Conservation (phyloP, 2,888 invertebrate genomes). For the Danaus chrysippus region DNA sequence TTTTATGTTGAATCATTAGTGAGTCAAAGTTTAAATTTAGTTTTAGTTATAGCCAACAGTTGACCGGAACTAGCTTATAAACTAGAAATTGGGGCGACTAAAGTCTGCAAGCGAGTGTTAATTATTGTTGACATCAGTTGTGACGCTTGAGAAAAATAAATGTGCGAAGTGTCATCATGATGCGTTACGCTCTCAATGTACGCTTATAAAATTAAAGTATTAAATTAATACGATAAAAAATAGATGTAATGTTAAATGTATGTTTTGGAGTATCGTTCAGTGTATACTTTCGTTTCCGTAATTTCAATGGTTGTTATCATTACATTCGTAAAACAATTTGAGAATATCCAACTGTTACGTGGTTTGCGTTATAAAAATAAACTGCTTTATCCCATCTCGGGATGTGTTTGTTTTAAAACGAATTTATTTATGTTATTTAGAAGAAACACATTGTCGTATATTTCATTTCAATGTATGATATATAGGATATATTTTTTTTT, state of each 20-base stretch:
- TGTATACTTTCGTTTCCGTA: slow-evolving; percentile 40
- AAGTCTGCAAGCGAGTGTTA: slow-evolving; percentile 54
- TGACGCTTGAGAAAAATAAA: slow-evolving; percentile 52
- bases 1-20: background rate
- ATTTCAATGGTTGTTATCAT: slow-evolving; percentile 48
- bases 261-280: slow-evolving; percentile 16
- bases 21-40: slow-evolving; percentile 10
- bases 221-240: background rate
- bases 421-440: slow-evolving; percentile 29
- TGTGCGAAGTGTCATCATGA: slow-evolving; percentile 11
- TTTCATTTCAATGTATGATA: too few species aligned
- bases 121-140: slow-evolving; percentile 56
- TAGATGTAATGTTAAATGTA: slow-evolving; percentile 10
- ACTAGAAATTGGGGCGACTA: slow-evolving; percentile 61
- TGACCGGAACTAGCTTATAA: slow-evolving; percentile 69
- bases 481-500: too few species aligned
- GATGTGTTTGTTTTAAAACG: slow-evolving; percentile 33
- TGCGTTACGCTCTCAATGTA: background rate
- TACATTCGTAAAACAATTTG: slow-evolving; percentile 49
- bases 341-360: slow-evolving; percentile 47
- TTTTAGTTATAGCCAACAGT: slow-evolving; percentile 32
- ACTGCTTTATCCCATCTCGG: background rate
- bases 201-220: background rate
- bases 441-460: too few species aligned
- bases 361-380: slow-evolving; percentile 35